phyloP scores from a whole-genome alignment of 2,797 vertebrate species.

The Pogoniulus pusillus region DNA sequence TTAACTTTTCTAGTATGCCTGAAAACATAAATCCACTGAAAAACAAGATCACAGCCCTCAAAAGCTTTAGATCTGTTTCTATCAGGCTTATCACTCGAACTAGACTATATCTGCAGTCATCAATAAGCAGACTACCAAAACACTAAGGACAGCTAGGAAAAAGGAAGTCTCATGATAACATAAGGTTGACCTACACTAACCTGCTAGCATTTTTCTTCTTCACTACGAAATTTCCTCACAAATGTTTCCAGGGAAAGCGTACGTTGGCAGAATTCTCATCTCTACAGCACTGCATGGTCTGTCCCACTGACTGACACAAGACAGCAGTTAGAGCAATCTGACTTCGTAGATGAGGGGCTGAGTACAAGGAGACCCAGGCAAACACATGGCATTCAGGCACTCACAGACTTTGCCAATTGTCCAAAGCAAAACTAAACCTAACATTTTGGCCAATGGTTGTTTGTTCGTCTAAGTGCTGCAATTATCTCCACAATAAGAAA shows the following conservation, averaged over 20 bases:
- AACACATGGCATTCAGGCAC: fast-evolving
- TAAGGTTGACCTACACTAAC: neutral
- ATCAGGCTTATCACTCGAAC: neutral
- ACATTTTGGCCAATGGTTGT: neutral
- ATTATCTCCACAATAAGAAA: neutral
- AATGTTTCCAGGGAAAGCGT: neutral
- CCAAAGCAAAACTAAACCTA: neutral
- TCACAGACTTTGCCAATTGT: fast-evolving
- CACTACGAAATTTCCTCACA: neutral
- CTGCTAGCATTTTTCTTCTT: neutral
- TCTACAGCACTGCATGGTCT: neutral
- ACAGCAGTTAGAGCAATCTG: neutral
- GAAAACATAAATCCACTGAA: neutral
- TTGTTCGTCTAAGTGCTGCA: neutral
- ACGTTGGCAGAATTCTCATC: neutral
- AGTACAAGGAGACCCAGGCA: neutral
- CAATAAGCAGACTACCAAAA: neutral
- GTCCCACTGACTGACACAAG: neutral
- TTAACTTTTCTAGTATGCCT: neutral
- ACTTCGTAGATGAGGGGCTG: fast-evolving
- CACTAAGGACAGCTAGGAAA: neutral
- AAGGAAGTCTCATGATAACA: neutral
- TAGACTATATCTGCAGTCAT: neutral
- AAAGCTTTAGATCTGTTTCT: neutral
- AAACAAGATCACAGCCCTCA: neutral